A percentile compares a stretch with the other conserved stretches of the same genome.
Evolutionary conservation across 1,140 invertebrate species (phyloP).

Genomic region (Psix sp.): DNA sequence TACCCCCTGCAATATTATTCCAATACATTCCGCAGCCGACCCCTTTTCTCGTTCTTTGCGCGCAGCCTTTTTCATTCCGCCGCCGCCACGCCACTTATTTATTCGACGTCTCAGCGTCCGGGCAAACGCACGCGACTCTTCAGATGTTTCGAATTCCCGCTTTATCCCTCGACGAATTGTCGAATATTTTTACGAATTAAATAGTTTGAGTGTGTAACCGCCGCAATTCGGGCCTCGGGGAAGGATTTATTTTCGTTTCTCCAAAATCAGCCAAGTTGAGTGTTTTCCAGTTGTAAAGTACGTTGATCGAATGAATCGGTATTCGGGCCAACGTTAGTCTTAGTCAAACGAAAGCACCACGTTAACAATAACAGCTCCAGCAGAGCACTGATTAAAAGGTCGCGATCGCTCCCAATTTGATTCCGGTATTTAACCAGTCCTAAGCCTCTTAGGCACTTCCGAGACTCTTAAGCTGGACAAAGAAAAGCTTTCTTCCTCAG

Average conservation of each 20-base stretch:
- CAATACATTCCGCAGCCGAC: constrained; percentile 29
- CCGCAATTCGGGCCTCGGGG: no score
- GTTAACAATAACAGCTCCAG: constrained; percentile 30
- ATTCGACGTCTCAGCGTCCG: no score
- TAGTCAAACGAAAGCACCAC: constrained; percentile 30
- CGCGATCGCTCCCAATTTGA: constrained; percentile 63
- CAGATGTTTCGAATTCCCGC: constrained; percentile 48
- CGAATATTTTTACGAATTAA: constrained; percentile 72
- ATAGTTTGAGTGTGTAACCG: no score
- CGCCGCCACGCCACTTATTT: background rate
- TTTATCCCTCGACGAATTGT: constrained; percentile 67
- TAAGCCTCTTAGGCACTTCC: constrained; percentile 74
- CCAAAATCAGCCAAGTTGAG: no score
- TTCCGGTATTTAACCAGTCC: constrained; percentile 72
- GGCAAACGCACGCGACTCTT: constrained; percentile 1
- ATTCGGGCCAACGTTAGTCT: background rate
- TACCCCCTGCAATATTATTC: constrained; percentile 51
- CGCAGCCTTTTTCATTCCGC: background rate
- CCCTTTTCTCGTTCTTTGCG: constrained; percentile 12
- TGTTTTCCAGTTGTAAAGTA: no score
- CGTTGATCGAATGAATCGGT: no score
- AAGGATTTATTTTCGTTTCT: no score
- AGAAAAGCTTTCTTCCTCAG: constrained; percentile 71
- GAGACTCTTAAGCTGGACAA: constrained; percentile 75
- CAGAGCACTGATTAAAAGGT: constrained; percentile 54